Base-by-base conservation (phyloP, 2,888 invertebrate species). In the Strigamia transsilvanica region DNA sequence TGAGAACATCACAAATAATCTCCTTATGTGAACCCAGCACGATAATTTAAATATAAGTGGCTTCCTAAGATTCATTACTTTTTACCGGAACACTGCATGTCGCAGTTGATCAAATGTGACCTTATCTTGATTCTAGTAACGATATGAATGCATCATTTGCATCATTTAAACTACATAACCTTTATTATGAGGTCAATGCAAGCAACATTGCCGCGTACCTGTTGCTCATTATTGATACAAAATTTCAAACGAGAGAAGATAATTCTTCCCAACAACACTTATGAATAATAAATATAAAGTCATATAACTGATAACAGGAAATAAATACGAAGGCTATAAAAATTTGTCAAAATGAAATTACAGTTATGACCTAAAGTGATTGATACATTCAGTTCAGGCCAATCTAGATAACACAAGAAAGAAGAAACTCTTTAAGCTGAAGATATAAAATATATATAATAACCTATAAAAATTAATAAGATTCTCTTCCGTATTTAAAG, bases 251-350 rank as follows among this genome's bases (percentile, higher is more conserved):
- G 6, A n/a, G 6, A n/a, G n/a, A 51, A 2, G n/a, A 15, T 51
- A 51, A 6, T 56, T 5, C 56, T 9, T n/a, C 4, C 21, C 56
- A 56, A 27, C 32, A 73, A n/a, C 32, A 73, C 23, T 18, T 56
- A 27, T 73, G 27, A 27, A 12, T 73, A 73, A 32, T 73, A 73
- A 73, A 13, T 56, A 56, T 18, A 21, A 73, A 32, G 32, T 32
- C 73, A 27, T 73, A 32, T 27, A 73, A 12, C 73, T 32, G 32
- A 23, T 73, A 51, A 13, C 73, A 73, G 73, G 73, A 73, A 73
- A 73, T 73, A 73, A 73, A 18, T 27, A 73, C 32, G 56, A 73
- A 32, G 27, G 73, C 73, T 73, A 73, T 73, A 73, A 73, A 23
- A 73, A 27, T 73, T 73, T 32, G 32, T 73, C 73, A 27, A 73